Base-by-base conservation (phyloP, 2,797 vertebrate species). In the Poecilia gillii region DNA sequence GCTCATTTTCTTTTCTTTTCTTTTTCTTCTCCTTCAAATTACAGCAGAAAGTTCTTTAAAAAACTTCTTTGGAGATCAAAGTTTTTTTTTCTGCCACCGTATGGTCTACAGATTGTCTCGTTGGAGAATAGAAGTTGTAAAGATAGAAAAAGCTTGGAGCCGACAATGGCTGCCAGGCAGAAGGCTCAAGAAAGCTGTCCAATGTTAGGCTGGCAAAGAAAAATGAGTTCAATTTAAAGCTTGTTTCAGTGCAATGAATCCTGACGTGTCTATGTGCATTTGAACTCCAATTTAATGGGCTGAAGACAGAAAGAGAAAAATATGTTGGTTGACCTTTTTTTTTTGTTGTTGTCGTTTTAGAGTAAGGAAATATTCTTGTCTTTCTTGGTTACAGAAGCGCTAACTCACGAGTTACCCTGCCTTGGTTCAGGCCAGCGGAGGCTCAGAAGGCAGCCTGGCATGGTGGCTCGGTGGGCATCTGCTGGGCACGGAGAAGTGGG, bases 371-470 rank as follows among this genome's bases (percentile, higher is more conserved):
- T 11, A 39, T 39, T 59, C 28, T 33, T 3, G 3, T 66, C 62
- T 66, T 39, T 66, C 62, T 23, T 20, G 62, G 33, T 39, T 9
- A 39, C 16, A 23, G 31, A 66, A 39, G 18, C 75, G 81, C 64
- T n/a, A 71, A 51, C 72, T 51, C 3, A 36, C 6, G 62, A 41
- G 82, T 70, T 79, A 55, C 84, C 73, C n/a, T 7, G 36, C 41
- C 84, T 83, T 20, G 81, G 76, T 36, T n/a, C 13, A 1, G 28
- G 80, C 77, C 81, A 70, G 28, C 68, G 36, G 36, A 45, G 78
- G 18, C 84, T 84, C 76, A 79, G 64, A 80, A 74, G 55, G 78
- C 84, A 72, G 82, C 12, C 72, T 72, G 74, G 43, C 71, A 77
- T 49, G 66, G 66, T 23, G 4, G 20, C 66, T 70, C 66, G 25